These are phyloP conservation scores for Cololabis saira DNA, from an alignment of 2,113 vertebrate species.

Conservation along the genomic window DNA sequence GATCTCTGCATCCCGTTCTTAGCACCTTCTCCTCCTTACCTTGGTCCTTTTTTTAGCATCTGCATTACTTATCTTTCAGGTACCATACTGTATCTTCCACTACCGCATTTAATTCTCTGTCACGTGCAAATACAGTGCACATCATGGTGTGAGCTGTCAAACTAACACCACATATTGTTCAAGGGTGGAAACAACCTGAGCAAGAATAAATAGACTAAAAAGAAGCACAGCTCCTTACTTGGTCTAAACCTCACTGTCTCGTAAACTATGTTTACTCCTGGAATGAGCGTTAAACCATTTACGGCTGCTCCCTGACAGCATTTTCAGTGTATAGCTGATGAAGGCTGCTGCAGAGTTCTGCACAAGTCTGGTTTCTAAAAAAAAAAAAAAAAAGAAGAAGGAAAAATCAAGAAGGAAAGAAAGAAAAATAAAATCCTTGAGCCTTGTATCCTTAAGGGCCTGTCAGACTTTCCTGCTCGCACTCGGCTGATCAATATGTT, in stretches of 20 bases:
- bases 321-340: constrained; percentile 23
- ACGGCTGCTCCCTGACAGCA: constrained; percentile 32
- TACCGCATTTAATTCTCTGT: constrained; percentile 4
- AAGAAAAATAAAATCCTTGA: constrained; percentile 12
- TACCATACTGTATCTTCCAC: constrained; percentile 6
- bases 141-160: constrained; percentile 25
- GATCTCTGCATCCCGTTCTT: constrained; percentile 38
- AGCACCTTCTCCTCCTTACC: constrained; percentile 11
- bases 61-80: constrained; percentile 16
- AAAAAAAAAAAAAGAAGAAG: not conserved
- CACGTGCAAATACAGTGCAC: constrained; percentile 8
- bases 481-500: constrained; percentile 59
- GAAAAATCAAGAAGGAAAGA: constrained; percentile 1
- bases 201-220: constrained; percentile 32
- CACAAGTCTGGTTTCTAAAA: constrained; percentile 13
- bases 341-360: constrained; percentile 31
- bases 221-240: constrained; percentile 39
- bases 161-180: constrained; percentile 17
- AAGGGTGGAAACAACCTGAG: constrained; percentile 21
- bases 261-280: constrained; percentile 69
- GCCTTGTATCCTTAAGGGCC: constrained; percentile 20
- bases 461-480: constrained; percentile 17
- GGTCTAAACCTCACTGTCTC: constrained; percentile 42
- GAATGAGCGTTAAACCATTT: constrained; percentile 66
- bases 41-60: constrained; percentile 6